Base-by-base conservation (phyloP, 2,888 invertebrate species). In the Phytoseiulus persimilis region DNA sequence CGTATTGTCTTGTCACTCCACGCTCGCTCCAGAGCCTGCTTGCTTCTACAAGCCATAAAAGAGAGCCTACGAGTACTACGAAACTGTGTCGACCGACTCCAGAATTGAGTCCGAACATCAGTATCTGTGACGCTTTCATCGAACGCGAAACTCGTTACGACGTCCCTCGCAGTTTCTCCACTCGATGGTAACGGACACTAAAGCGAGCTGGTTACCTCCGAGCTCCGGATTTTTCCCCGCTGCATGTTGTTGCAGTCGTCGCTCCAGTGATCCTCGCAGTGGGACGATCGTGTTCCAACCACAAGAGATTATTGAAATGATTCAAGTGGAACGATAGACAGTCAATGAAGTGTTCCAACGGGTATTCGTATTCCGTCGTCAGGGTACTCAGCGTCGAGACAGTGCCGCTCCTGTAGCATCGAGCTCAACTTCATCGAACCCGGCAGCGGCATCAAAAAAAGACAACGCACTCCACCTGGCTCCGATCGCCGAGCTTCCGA, bases 401-500 rank as follows among this genome's bases (percentile, higher is more conserved):
- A 87, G 87, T 31, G 33, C 87, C n/a, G 87, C 87, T 2, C 87
- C 87, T 33, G 65, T 65, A 14, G 65, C 65, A 14, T 65, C 65
- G 28, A 65, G 65, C 18, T 65, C 65, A 65, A 87, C 32, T 23
- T 33, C 39, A 6, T 32, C 32, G n/a, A n/a, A n/a, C 33, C 87
- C 32, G 6, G 3, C 87, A 0, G 32, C 87, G 2, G 87, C 87
- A 39, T 5, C 87, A 28, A 87, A 87, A n/a, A 87, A 87, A 14
- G 87, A 87, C n/a, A 65, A 65, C 18, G 32, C 87, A 31, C 87
- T 33, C 87, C 33, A 33, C 31, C 33, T 87, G 45, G 33, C 87
- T 2, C 87, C 87, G 32, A 87, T 87, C 18, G 87, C 87, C 32
- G 87, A 87, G 45, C 32, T 87, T n/a, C 87, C 87, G 87, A 87